Conservation (phyloP, 2,888 invertebrate species). For the Nemotelus pantherinus region DNA sequence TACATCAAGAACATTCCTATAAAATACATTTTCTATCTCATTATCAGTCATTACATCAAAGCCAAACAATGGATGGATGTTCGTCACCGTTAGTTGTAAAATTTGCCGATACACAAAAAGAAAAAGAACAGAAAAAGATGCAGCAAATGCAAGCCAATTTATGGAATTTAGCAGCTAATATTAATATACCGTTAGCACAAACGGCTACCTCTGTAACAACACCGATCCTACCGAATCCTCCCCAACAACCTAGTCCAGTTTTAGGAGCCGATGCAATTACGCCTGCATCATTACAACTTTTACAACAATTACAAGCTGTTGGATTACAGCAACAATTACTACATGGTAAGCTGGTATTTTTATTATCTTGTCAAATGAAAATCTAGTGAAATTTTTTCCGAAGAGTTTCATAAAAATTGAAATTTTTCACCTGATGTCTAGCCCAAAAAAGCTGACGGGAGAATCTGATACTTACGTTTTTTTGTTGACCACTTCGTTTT, state of each 20-base stretch:
- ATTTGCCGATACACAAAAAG: constrained; percentile 99
- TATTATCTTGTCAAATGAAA: background rate
- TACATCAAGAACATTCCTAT: too few relatives aligned
- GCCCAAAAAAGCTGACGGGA: too few relatives aligned
- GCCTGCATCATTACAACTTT: constrained; percentile 72
- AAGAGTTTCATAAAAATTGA: too few relatives aligned
- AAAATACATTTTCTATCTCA: too few relatives aligned
- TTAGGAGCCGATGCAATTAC: constrained; percentile 67
- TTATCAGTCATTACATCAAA: constrained; percentile 85
- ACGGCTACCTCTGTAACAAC: constrained; percentile 67
- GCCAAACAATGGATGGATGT: constrained; percentile 99
- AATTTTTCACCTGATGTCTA: too few relatives aligned
- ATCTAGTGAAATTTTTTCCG: too few relatives aligned
- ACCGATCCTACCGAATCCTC: constrained; percentile 64
- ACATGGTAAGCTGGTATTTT: constrained; percentile 65
- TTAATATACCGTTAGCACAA: constrained; percentile 67
- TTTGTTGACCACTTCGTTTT: too few relatives aligned
- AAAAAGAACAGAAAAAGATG: constrained; percentile 96
- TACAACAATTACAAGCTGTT: constrained; percentile 75
- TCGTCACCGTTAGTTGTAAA: constrained; percentile 98
- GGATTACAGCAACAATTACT: constrained; percentile 72
- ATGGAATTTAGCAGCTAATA: constrained; percentile 80
- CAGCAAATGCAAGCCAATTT: constrained; percentile 94
- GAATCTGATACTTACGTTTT: too few relatives aligned
- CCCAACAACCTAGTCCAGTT: constrained; percentile 64